A percentile compares a stretch with the other conserved stretches of the same genome.
These are phyloP conservation scores for Pelodytes ibericus DNA, from an alignment of 2,797 vertebrate genomes.

Conservation along the genomic window DNA sequence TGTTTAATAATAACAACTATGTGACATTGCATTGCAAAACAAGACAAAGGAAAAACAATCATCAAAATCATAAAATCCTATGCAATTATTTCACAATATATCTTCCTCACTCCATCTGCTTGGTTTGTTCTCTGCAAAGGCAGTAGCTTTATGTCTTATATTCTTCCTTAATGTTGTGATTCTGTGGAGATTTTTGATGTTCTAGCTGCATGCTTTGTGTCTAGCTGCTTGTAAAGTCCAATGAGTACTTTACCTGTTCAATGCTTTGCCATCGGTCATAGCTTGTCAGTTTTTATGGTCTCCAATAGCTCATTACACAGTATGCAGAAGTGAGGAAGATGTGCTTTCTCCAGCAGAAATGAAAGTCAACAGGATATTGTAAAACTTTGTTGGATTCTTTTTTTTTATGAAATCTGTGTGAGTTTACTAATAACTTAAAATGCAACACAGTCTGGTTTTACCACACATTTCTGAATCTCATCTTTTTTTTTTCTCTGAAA, in stretches of 20 bases:
- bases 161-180: slow-evolving; percentile 45
- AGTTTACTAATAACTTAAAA: not conserved
- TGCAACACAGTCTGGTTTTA: too few species aligned
- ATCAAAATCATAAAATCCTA: slow-evolving; percentile 22
- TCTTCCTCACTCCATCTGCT: slow-evolving; percentile 26
- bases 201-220: slow-evolving; percentile 33
- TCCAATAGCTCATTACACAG: slow-evolving; percentile 37
- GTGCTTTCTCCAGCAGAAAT: slow-evolving; percentile 17
- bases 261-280: slow-evolving; percentile 25
- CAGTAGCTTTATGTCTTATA: slow-evolving; percentile 38
- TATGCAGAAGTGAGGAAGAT: slow-evolving; percentile 41
- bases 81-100: slow-evolving; percentile 30
- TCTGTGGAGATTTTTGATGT: slow-evolving; percentile 28
- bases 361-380: slow-evolving; percentile 36
- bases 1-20: not conserved
- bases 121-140: slow-evolving; percentile 19
- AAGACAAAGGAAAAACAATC: slow-evolving; percentile 21
- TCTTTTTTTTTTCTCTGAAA: too few species aligned
- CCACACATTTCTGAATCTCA: too few species aligned
- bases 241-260: slow-evolving; percentile 36
- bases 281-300: slow-evolving; percentile 42
- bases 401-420: not conserved
- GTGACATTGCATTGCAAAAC: not conserved
- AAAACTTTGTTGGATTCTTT: slow-evolving; percentile 11
- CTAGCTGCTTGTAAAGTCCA: slow-evolving; percentile 52